Conservation (phyloP, 1,140 invertebrate genomes). For the Drosophila pachea region DNA sequence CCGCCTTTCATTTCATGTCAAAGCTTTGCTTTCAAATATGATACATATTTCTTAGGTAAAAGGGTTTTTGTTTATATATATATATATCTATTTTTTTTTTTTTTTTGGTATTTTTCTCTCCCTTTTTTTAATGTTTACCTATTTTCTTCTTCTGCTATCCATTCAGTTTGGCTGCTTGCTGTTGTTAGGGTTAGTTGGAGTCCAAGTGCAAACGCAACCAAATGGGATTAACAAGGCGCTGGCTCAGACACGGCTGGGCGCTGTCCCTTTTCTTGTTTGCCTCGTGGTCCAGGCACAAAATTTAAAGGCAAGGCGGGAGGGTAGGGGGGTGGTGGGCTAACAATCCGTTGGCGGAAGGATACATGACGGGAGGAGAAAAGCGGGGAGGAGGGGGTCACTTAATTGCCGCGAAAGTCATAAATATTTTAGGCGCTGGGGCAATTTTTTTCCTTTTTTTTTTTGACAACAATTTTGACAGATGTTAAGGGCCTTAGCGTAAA, state of each 20-base stretch:
- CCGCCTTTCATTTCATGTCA: too few species aligned
- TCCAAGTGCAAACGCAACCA: constrained; percentile 22
- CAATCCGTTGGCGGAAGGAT: too few species aligned
- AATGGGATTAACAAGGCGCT: constrained; percentile 43
- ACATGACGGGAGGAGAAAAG: constrained; percentile 7
- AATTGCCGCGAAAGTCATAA: constrained; percentile 72
- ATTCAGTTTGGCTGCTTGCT: too few species aligned
- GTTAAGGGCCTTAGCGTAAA: constrained; percentile 46
- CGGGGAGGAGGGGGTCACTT: constrained; percentile 25
- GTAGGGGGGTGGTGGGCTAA: too few species aligned
- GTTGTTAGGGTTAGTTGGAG: constrained; percentile 26
- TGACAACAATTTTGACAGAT: constrained; percentile 66
- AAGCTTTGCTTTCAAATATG: too few species aligned
- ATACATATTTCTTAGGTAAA: too few species aligned
- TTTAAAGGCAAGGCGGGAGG: too few species aligned
- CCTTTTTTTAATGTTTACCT: too few species aligned
- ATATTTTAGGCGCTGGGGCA: constrained; percentile 51
- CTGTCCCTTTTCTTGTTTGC: constrained; percentile 14
- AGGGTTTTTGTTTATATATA: too few species aligned
- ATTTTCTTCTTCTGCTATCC: too few species aligned
- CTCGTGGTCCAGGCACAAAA: not conserved
- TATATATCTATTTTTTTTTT: too few species aligned
- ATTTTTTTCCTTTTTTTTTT: constrained; percentile 13
- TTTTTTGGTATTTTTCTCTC: too few species aligned
- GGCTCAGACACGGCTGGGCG: not conserved